Evolutionary conservation across 2,797 vertebrate genomes (phyloP).

Genomic region (Amblyraja radiata): DNA sequence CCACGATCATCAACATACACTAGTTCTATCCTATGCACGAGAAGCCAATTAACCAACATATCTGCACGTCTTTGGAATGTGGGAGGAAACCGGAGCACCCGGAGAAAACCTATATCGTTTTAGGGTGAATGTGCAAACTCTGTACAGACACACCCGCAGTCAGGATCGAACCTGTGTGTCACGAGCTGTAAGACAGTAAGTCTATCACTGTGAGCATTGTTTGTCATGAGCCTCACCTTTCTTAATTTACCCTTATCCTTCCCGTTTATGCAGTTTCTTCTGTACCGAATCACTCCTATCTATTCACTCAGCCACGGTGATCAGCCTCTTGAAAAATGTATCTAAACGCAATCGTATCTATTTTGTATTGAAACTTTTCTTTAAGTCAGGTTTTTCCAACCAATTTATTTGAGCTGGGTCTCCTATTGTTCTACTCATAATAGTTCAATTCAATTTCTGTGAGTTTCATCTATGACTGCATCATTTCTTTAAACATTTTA

Average conservation of each 20-base stretch:
- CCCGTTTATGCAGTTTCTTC: background rate
- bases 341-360: background rate
- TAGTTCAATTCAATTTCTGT: background rate
- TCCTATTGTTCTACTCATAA: background rate
- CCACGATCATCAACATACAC: no score
- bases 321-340: background rate
- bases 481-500: background rate
- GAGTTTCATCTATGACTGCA: background rate
- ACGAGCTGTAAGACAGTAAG: no score
- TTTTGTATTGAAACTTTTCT: background rate
- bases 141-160: no score
- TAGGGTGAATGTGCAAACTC: no score
- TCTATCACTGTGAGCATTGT: background rate
- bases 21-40: no score
- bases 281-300: background rate
- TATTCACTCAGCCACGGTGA: background rate
- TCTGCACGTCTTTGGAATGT: no score
- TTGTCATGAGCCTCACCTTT: background rate
- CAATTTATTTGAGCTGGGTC: background rate
- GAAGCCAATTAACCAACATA: no score
- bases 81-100: no score
- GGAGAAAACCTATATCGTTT: no score
- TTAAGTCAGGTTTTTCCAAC: background rate
- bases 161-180: no score
- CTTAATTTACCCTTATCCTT: background rate